Percentiles rank a stretch among this genome's conserved stretches.
Evolutionary conservation across 1,140 invertebrate species (phyloP).

Genomic region (Wiebesia pumilae): DNA sequence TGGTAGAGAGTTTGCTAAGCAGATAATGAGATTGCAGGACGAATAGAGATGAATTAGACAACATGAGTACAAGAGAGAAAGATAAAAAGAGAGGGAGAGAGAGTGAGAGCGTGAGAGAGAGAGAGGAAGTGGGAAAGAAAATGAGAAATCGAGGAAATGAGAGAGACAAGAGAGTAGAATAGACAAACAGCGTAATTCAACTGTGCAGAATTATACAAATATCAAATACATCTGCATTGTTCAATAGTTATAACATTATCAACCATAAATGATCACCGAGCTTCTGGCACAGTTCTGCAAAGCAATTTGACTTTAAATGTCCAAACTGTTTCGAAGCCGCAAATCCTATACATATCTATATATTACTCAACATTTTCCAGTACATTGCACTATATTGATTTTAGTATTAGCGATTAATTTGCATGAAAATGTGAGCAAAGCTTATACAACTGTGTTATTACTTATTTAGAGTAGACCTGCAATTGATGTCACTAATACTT

Average conservation of each 20-base stretch:
- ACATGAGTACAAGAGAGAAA: neutral
- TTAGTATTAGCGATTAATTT: constrained; percentile 49
- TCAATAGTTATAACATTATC: constrained; percentile 36
- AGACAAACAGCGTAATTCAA: constrained; percentile 9
- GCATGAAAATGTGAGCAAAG: constrained; percentile 27
- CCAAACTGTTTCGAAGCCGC: neutral
- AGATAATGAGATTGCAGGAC: constrained; percentile 32
- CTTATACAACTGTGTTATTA: neutral
- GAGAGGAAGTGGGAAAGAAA: neutral
- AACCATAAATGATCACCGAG: neutral
- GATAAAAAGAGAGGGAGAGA: neutral
- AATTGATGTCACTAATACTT: constrained; percentile 24
- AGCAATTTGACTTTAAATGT: constrained; percentile 11
- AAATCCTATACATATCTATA: neutral
- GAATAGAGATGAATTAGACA: neutral
- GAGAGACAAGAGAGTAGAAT: neutral
- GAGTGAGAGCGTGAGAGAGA: no score
- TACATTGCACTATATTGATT: constrained; percentile 47
- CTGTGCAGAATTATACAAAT: constrained; percentile 35
- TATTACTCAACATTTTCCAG: neutral
- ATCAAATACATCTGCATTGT: constrained; percentile 40
- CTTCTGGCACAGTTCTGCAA: neutral
- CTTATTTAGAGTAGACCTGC: neutral
- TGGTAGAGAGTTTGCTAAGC: constrained; percentile 33
- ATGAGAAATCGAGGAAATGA: neutral